Evolutionary conservation across 2,113 vertebrate genomes (phyloP), one percentile per base, ranked within the genome.

Genomic region (Limanda limanda): DNA sequence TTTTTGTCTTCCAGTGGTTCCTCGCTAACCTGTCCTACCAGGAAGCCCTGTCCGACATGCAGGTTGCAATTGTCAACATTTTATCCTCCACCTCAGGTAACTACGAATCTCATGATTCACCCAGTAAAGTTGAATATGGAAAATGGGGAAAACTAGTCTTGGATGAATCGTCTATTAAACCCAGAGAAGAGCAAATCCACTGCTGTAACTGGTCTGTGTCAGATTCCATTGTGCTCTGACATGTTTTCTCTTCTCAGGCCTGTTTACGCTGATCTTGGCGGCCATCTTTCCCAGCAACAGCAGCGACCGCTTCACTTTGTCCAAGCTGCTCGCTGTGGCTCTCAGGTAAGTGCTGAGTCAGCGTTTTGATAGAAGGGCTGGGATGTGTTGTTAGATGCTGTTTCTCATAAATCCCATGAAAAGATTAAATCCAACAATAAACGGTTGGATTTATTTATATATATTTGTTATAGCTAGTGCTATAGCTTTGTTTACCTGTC

Each of bases 221-320:
- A 40, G 20, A 56, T n/a, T 64, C 7, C 17, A 7, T 6, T 48
- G 15, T 42, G 5, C 60, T 60, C 70, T 73, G 70, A 7, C 71
- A 35, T 62, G 74, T 18, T 63, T 73, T 58, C 62, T 57, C 45
- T 64, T 23, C 64, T 37, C 87, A 99, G 97, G 98, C 51, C 94
- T 99, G 73, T 99, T 99, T 81, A 99, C 98, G 0, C 94, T 99
- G 88, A 96, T 99, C 78, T 88, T 99, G 79, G 96, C 97, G 40
- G 96, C 96, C 78, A 94, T 99, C 83, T 99, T 99, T 92, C 98
- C 98, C 73, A 99, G 98, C 89, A 99, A 96, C 93, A 98, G 97
- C 90, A 97, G 95, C 51, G 98, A 99, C 81, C 95, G 98, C 1
- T 99, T 99, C 91, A 99, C 98, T 12, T 90, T 99, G 88, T 99